These are phyloP conservation scores for Stenichneumon culpator DNA, from an alignment of 2,888 invertebrate species.

Conservation along the genomic window DNA sequence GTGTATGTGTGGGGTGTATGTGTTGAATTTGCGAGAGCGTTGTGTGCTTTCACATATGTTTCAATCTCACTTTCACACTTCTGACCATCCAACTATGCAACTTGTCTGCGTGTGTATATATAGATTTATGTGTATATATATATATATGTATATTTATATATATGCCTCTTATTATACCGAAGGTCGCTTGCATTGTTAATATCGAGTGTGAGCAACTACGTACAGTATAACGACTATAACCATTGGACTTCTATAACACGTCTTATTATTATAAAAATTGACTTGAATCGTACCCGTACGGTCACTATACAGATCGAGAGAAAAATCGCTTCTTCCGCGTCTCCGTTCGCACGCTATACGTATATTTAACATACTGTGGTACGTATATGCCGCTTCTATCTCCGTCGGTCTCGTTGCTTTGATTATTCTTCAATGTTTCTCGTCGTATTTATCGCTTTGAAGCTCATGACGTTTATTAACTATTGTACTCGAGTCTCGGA, in stretches of 20 bases:
- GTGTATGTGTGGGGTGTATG: background rate
- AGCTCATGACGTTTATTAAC: background rate
- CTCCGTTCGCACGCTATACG: constrained; percentile 23
- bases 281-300: constrained; percentile 73
- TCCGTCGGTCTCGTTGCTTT: constrained; percentile 58
- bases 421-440: constrained; percentile 31
- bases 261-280: constrained; percentile 75
- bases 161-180: constrained; percentile 68
- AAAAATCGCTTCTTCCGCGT: constrained; percentile 34
- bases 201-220: constrained; percentile 57
- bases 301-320: constrained; percentile 43
- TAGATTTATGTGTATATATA: constrained; percentile 19
- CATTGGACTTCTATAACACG: constrained; percentile 47
- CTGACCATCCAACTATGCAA: constrained; percentile 51
- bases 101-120: constrained; percentile 65
- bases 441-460: constrained; percentile 15
- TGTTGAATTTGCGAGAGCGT: constrained; percentile 21
- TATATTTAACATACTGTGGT: background rate
- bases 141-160: constrained; percentile 60
- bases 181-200: constrained; percentile 70
- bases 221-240: constrained; percentile 52
- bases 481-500: constrained; percentile 3
- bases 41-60: constrained; percentile 42
- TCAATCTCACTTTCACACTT: constrained; percentile 1
- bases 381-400: constrained; percentile 21